Conservation (phyloP, 2,888 invertebrate genomes). For the Eulithis testata region DNA sequence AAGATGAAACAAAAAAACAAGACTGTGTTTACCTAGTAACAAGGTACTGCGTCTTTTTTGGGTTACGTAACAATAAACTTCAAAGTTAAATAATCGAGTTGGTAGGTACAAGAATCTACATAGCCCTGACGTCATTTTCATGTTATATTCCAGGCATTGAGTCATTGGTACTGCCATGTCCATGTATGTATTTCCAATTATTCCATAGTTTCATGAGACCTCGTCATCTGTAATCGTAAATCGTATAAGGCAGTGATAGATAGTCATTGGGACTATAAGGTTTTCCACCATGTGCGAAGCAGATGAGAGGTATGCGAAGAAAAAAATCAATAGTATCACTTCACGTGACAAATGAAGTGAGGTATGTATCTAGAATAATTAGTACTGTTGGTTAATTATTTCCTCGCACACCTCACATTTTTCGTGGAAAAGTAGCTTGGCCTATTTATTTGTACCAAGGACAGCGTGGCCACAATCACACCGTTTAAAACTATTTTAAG, state of each 20-base stretch:
- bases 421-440: too few species aligned
- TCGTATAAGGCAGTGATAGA: neutral
- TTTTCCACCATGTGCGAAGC: too few species aligned
- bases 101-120: conserved; percentile 33
- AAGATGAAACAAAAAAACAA: too few species aligned
- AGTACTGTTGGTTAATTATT: too few species aligned
- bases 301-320: too few species aligned
- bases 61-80: conserved; percentile 8
- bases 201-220: conserved; percentile 16
- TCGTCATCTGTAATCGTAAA: neutral
- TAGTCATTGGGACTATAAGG: too few species aligned
- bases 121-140: conserved; percentile 17
- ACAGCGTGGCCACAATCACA: neutral
- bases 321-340: too few species aligned
- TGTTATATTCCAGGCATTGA: conserved; percentile 9
- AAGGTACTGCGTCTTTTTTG: too few species aligned
- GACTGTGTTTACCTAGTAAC: too few species aligned
- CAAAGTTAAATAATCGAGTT: conserved; percentile 38
- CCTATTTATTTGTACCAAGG: neutral
- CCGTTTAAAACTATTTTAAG: neutral
- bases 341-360: too few species aligned
- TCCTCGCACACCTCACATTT: too few species aligned
- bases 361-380: too few species aligned
- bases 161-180: conserved; percentile 43
- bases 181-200: conserved; percentile 47